phyloP scores from a whole-genome alignment of 2,797 vertebrate genomes.

The Eutrigla gurnardus region DNA sequence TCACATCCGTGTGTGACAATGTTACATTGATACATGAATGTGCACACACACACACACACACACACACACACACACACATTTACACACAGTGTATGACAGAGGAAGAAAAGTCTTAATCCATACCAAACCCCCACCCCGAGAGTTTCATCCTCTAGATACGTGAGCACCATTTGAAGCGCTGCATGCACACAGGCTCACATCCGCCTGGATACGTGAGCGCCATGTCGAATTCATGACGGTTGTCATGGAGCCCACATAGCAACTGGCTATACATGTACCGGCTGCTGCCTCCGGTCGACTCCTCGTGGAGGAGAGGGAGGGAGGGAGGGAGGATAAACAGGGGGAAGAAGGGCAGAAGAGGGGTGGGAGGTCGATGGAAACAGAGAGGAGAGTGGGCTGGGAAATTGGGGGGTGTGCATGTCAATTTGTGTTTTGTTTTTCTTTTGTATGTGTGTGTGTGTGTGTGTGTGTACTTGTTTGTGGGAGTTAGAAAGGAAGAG shows the following conservation, averaged over 20 bases:
- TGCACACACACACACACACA: slow-evolving; percentile 7
- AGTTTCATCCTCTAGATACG: slow-evolving; percentile 72
- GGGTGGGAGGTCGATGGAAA: slow-evolving; percentile 54
- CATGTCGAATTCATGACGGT: slow-evolving; percentile 84
- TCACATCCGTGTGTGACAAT: slow-evolving; percentile 8
- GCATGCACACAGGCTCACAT: slow-evolving; percentile 78
- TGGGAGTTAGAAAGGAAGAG: slow-evolving; percentile 37
- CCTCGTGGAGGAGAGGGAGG: slow-evolving; percentile 18
- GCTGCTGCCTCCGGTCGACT: slow-evolving; percentile 81
- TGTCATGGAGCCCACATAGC: slow-evolving; percentile 86
- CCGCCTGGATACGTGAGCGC: slow-evolving; percentile 83
- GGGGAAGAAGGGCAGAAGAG: slow-evolving; percentile 36
- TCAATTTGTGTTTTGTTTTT: slow-evolving; percentile 37
- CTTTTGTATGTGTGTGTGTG: slow-evolving; percentile 31
- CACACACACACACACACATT: neutral
- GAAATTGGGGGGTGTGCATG: slow-evolving; percentile 56
- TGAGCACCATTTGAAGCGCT: slow-evolving; percentile 77
- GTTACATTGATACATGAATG: slow-evolving; percentile 20
- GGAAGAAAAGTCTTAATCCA: slow-evolving; percentile 55
- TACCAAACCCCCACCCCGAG: slow-evolving; percentile 46
- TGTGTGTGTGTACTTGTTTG: slow-evolving; percentile 35
- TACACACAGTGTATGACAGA: slow-evolving; percentile 34
- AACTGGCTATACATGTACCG: slow-evolving; percentile 79
- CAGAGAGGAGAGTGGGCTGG: slow-evolving; percentile 48
- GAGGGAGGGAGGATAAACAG: slow-evolving; percentile 12